phyloP scores from a whole-genome alignment of 2,113 vertebrate species.

The Mungos mungo region DNA sequence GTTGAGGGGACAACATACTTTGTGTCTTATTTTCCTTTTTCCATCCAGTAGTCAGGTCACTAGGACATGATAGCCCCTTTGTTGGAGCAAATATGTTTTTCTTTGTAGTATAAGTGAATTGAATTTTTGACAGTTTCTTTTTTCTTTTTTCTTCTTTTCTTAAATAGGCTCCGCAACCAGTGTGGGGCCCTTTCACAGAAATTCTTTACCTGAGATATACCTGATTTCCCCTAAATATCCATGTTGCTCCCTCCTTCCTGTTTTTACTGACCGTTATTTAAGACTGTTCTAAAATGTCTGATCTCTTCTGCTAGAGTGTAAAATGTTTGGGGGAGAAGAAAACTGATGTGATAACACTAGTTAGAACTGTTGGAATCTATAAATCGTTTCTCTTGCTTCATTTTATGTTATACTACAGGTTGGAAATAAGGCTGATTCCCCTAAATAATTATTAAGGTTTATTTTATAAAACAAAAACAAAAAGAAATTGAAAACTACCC shows the following conservation, averaged over 20 bases:
- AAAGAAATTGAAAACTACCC: neutral
- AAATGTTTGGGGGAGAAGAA: neutral
- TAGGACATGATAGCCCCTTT: neutral
- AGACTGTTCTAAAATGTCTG: neutral
- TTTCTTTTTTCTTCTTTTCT: neutral
- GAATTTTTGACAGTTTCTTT: neutral
- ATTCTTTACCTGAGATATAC: neutral
- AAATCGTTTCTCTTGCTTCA: constrained; percentile 6
- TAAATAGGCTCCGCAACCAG: no score
- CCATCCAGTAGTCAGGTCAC: neutral
- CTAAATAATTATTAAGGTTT: neutral
- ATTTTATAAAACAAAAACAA: constrained; percentile 26
- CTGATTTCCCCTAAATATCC: neutral
- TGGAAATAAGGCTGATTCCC: neutral
- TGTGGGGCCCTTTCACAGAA: neutral
- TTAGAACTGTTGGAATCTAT: neutral
- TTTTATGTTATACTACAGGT: neutral
- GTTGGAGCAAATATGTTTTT: neutral
- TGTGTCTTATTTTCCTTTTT: neutral
- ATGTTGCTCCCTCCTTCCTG: neutral
- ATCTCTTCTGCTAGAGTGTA: neutral
- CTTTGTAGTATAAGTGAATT: neutral
- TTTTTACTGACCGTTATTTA: neutral
- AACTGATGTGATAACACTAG: neutral
- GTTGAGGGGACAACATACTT: neutral